phyloP scores from a whole-genome alignment of 2,113 vertebrate genomes.

The Telmatochromis brachygnathus region DNA sequence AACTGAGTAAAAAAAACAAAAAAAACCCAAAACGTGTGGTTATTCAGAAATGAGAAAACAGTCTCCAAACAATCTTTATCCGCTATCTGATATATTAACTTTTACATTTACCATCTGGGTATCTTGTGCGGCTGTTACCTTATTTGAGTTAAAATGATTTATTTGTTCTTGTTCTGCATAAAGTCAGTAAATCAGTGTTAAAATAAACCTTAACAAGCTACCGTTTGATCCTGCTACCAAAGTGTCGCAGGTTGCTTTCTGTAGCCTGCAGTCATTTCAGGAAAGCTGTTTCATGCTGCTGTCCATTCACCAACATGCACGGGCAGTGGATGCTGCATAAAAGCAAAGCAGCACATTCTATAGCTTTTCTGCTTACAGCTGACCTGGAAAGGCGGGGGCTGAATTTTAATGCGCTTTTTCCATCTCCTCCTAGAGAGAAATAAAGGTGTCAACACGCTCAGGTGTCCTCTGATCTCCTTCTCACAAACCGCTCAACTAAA shows the following conservation, averaged over 20 bases:
- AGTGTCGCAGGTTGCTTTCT: background rate
- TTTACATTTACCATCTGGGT: background rate
- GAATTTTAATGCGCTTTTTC: background rate
- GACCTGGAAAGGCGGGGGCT: background rate
- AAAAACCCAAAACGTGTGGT: fast-evolving
- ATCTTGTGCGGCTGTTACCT: background rate
- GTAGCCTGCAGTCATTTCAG: background rate
- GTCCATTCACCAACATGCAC: background rate
- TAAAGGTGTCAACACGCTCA: background rate
- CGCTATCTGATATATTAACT: background rate
- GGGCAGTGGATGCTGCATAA: background rate
- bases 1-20: fast-evolving
- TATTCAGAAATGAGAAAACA: background rate
- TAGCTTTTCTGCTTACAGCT: background rate
- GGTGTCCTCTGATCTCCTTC: background rate
- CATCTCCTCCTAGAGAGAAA: background rate
- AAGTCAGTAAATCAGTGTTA: background rate
- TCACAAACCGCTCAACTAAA: background rate
- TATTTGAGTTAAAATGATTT: background rate
- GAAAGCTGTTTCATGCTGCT: background rate
- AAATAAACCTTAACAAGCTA: background rate
- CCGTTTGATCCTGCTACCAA: background rate
- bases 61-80: background rate
- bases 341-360: background rate
- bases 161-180: background rate